Base-by-base conservation (phyloP, 2,888 invertebrate species). In the Dicroscelio sp. region DNA sequence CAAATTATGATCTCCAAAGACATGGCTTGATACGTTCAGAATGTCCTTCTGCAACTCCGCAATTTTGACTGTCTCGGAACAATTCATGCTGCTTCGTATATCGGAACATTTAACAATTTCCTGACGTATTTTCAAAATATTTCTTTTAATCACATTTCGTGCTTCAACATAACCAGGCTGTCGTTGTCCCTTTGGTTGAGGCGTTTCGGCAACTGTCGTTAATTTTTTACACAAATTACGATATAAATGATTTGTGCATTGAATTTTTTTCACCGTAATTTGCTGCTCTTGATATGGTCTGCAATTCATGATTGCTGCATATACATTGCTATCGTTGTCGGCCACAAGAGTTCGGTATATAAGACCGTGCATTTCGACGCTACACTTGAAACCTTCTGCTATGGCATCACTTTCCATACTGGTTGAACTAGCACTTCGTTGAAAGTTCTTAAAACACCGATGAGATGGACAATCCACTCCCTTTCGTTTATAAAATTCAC, bases 311-410 rank as follows among this genome's bases (percentile, higher is more conserved):
- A 96, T 93, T 93, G 92, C 93, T 38, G 92, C 89, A 69, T 94
- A 95, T 1, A 96, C 96, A n/a, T 94, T 95, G 17, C 95, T 94
- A 86, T 96, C 96, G 12, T 96, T 96, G 35, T 93, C 92, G 3
- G 79, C 86, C 23, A 92, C 79, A 3, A 90, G 30, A 4, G 63
- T 80, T 55, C 67, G 67, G 48, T 92, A 93, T 2, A 93, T 93
- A 6, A 93, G 20, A 1, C 87, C 86, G 43, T 91, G 87, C 48
- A 43, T 71, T 65, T 90, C 88, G 2, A 93, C 10, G 43, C 92
- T 94, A 43, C 33, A 25, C 60, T 75, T 69, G 52, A 94, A 92
- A 23, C 92, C 92, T 75, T 92, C 91, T n/a, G 83, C 65, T n/a
- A n/a, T n/a, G n/a, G n/a, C n/a, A n/a, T n/a, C n/a, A n/a, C n/a